Evolutionary conservation across 2,113 vertebrate species (phyloP).

Genomic region (Atherinomorus stipes): DNA sequence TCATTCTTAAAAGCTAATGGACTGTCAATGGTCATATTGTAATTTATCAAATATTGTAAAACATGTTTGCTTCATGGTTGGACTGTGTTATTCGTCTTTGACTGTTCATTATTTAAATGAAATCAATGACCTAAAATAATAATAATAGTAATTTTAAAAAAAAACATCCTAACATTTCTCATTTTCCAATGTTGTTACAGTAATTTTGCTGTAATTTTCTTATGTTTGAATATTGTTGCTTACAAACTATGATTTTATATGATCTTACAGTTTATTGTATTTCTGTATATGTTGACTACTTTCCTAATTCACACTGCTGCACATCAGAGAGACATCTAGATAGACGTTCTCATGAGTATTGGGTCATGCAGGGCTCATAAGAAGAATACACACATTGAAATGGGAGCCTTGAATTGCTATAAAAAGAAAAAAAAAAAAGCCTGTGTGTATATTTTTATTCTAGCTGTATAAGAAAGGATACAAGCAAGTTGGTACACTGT

Average conservation of each 20-base stretch:
- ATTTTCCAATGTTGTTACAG: neutral
- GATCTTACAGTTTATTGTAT: neutral
- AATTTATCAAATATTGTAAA: conserved; percentile 67
- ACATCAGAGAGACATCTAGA: conserved; percentile 39
- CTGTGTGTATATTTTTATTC: neutral
- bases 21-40: conserved; percentile 71
- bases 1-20: conserved; percentile 78
- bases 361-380: conserved; percentile 11
- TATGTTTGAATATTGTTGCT: too few species aligned
- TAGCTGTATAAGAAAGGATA: neutral
- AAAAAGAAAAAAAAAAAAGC: neutral
- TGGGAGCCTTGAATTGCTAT: conserved; percentile 1
- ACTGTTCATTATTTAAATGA: conserved; percentile 38
- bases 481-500: conserved; percentile 12
- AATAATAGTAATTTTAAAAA: too few species aligned
- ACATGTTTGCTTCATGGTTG: conserved; percentile 54
- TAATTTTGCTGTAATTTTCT: too few species aligned
- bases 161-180: neutral
- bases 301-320: conserved; percentile 33
- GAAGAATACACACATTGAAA: conserved; percentile 6
- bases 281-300: conserved; percentile 6
- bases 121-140: conserved; percentile 8
- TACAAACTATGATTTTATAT: too few species aligned
- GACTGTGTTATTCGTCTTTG: conserved; percentile 46
- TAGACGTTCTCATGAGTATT: conserved; percentile 31